Percentiles rank a stretch among this genome's conserved stretches.
Conservation (phyloP, 2,797 vertebrate species). For the Melanotaenia trifasciata region DNA sequence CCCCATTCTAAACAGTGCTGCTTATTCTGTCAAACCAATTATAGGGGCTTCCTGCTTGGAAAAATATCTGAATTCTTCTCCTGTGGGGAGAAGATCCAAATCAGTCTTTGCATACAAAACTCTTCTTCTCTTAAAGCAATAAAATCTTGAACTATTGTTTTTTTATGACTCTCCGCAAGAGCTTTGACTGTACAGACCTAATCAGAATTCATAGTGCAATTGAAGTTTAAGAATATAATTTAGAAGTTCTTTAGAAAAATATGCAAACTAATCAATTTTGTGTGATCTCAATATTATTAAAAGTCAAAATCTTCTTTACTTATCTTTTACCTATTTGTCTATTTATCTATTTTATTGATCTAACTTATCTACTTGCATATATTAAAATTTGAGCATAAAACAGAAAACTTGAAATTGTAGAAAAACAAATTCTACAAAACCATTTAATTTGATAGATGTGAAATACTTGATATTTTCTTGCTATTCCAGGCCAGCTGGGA, state of each 20-base stretch:
- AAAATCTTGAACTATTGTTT: constrained; percentile 28
- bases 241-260: neutral
- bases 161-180: constrained; percentile 14
- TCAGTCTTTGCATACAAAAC: constrained; percentile 56
- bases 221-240: neutral
- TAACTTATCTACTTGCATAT: neutral
- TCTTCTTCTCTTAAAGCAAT: constrained; percentile 29
- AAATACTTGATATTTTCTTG: neutral
- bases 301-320: neutral
- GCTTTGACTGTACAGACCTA: neutral
- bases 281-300: neutral
- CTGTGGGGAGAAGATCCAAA: constrained; percentile 43
- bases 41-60: constrained; percentile 40
- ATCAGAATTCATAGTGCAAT: neutral
- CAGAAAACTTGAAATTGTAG: too few species aligned
- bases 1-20: constrained; percentile 50
- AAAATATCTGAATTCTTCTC: constrained; percentile 39
- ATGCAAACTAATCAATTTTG: neutral
- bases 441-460: neutral
- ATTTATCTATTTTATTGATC: too few species aligned
- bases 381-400: too few species aligned
- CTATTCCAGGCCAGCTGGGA: too few species aligned
- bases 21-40: constrained; percentile 69
- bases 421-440: neutral
- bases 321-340: neutral